Base-by-base conservation (phyloP, 2,113 vertebrate species). In the Nycticebus coucang region DNA sequence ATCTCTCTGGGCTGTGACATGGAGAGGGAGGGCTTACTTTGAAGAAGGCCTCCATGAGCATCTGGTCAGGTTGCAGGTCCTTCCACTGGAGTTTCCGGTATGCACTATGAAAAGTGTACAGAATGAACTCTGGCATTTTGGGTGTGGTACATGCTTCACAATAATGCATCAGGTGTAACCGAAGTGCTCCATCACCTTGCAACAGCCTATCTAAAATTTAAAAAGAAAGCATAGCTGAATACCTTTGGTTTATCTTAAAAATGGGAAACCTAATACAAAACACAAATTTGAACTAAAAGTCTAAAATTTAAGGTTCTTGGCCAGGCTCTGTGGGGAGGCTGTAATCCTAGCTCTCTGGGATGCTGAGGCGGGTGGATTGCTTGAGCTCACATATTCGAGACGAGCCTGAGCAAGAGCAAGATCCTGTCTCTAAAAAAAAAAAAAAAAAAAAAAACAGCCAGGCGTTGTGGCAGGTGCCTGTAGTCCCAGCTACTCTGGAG, bases 41-140 rank as follows among this genome's bases (percentile, higher is more conserved):
- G 94, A 99, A 99, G 96, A 99, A 99, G 89, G 99, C 99, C 97
- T 99, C 99, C 99, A 99, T 99, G 50, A 99, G 99, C 59, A 98
- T 96, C 87, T 99, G 99, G 97, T 99, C 99, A 0, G 99, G 99
- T 95, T 99, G 98, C 97, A 99, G 98, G 86, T 99, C 99, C 97
- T 98, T 99, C 99, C 99, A 99, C 0, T 98, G 99, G 85, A 99
- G 98, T 21, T 95, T 98, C 91, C 53, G 98, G 95, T 99, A 99
- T 35, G 99, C 98, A 4, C 98, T 98, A 93, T 99, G 99, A 93
- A 99, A 99, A 50, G 99, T 90, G 86, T 99, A 99, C n/a, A 99
- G 98, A 60, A 99, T 99, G 98, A 99, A 99, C 97, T 99, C 99
- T 0, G 99, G 99, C 97, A 99, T 99, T 94, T 98, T 99, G 12